Evolutionary conservation across 2,888 invertebrate species (phyloP), one percentile per base, ranked within the genome.

Genomic region (Synanthedon formicaeformis): DNA sequence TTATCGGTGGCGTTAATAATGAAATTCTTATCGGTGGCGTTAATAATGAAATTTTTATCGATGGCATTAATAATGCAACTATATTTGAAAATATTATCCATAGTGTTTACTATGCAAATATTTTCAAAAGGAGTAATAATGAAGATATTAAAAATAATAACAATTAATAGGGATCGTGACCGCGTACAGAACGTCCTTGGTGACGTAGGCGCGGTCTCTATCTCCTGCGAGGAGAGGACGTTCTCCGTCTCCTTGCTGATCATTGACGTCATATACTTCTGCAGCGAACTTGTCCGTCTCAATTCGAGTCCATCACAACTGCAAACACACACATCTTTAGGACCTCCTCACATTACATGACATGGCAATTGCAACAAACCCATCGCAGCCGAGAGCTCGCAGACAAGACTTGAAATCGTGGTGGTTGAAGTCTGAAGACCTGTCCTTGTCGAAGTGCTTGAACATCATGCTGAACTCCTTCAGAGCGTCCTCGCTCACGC

Each of bases 191-290:
- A 99, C 99, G 74, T 98, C 98, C 86, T 97, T 96, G 70, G 99
- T 99, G 78, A 99, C 99, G 83, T 97, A 99, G 52, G 99, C 99
- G 87, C 98, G 23, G 23, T 97, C 85, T 99, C 98, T 64, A 99
- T 99, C 89, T 99, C 99, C 85, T 99, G 98, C 52, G 97, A 97
- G 65, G 98, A 98, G 80, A 98, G 98, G 52, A 99, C 99, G 86
- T 99, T 99, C 87, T 99, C 99, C 2, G 99, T 99, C 90, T 99
- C 99, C 85, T 99, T 97, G 81, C 97, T 98, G 79, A 99, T 99
- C 99, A 99, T 99, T 88, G 99, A 99, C 60, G 98, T 98, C 97
- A 99, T 99, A 89, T 99, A 99, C 82, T 99, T 99, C 89, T 99
- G 99, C 60, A 99, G 90, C 3, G 98, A 23, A 99, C 98, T 72